Base-by-base conservation (phyloP, 2,888 invertebrate species). In the Leptothorax acervorum region DNA sequence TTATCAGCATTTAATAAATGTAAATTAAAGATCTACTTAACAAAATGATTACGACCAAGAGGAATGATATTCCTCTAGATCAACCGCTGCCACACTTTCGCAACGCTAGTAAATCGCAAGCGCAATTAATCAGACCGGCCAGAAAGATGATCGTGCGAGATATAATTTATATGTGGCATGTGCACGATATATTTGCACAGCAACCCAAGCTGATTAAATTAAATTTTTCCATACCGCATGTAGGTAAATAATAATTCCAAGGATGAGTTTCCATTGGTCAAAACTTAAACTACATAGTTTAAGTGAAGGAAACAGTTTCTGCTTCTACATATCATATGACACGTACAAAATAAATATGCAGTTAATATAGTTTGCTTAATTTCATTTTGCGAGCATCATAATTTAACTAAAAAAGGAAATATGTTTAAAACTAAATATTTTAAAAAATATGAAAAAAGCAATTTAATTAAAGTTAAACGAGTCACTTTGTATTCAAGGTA, bases 131-230 rank as follows among this genome's bases (percentile, higher is more conserved):
- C 55, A 78, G 55, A 28, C 12, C 53, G 55, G 8, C 8, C 18
- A 48, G 42, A 68, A 42, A 70, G 55, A 53, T 76, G 42, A 66
- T n/a, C 18, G 12, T 78, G 53, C 35, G 11, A 42, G 28, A n/a
- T 39, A 55, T 45, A 78, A 78, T 78, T 78, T 68, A 76, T 39
- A 68, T 68, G n/a, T 42, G 55, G n/a, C 8, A n/a, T 12, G 5
- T 68, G 70, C 42, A 15, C 55, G 39, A 55, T n/a, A 62, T 45
- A 78, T 78, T 74, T 74, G 42, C 42, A 60, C 12, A 15, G 9
- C n/a, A 2, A 76, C 28, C 4, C 0, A 39, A n/a, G 28, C 39
- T 3, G 39, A 78, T 55, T 42, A 42, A 66, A 66, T 31, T 12
- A n/a, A 78, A 78, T 12, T 68, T 78, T 68, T 78, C 23, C 31